A percentile compares a stretch with the other conserved stretches of the same genome.
Evolutionary conservation across 2,888 invertebrate species (phyloP).

Genomic region (Dastarcus helophoroides): DNA sequence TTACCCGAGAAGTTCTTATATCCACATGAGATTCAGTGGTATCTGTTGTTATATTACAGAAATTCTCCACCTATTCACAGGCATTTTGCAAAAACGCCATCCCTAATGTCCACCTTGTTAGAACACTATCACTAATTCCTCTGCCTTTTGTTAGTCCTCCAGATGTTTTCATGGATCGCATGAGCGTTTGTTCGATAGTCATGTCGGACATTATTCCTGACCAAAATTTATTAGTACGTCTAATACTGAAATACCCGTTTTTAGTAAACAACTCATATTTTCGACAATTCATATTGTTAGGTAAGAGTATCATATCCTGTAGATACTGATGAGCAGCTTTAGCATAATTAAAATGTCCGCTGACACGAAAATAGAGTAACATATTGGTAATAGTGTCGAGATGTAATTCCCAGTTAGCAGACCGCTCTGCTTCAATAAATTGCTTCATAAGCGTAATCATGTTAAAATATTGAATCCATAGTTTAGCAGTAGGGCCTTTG

Average conservation of each 20-base stretch:
- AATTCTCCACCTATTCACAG: conserved; percentile 17
- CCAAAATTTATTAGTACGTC: conserved; percentile 9
- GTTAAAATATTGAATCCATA: conserved; percentile 22
- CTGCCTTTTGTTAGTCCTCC: conserved; percentile 17
- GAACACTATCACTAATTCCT: conserved; percentile 13
- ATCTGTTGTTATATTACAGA: conserved; percentile 6
- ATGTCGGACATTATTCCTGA: conserved; percentile 6
- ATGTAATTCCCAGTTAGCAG: conserved; percentile 23
- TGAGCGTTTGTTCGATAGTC: conserved; percentile 17
- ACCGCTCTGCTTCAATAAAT: conserved; percentile 23
- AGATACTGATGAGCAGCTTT: conserved; percentile 25
- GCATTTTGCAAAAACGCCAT: conserved; percentile 12
- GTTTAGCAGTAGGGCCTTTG: conserved; percentile 17
- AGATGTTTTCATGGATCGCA: conserved; percentile 15
- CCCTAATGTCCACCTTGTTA: conserved; percentile 14
- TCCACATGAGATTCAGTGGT: conserved; percentile 16
- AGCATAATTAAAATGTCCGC: conserved; percentile 28
- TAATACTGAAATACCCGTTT: conserved; percentile 7
- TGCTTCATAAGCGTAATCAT: conserved; percentile 20
- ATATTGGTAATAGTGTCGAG: conserved; percentile 10
- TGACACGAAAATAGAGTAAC: conserved; percentile 8
- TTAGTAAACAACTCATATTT: conserved; percentile 16
- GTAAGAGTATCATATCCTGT: conserved; percentile 26
- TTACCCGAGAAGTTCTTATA: conserved; percentile 11
- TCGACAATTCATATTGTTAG: conserved; percentile 13